phyloP scores from a whole-genome alignment of 1,140 invertebrate genomes.

The Calosoma granatense region DNA sequence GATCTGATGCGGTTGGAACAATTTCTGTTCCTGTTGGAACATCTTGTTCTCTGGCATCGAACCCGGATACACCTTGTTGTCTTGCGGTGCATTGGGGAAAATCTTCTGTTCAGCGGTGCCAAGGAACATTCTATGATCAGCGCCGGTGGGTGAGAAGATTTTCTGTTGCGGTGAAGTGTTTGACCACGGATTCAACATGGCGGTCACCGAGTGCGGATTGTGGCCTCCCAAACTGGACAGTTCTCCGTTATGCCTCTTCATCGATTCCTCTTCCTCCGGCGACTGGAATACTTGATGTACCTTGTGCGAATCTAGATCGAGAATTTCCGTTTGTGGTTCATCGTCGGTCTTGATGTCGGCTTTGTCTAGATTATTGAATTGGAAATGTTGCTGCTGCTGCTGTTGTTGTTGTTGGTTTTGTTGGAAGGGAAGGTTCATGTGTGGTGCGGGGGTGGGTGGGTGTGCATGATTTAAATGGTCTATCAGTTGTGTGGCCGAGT shows the following conservation, averaged over 20 bases:
- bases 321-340: constrained; percentile 64
- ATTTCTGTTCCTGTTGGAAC: constrained; percentile 40
- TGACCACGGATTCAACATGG: constrained; percentile 47
- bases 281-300: constrained; percentile 52
- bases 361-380: constrained; percentile 23
- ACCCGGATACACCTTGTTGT: constrained; percentile 31
- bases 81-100: constrained; percentile 24
- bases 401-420: constrained; percentile 35
- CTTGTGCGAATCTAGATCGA: constrained; percentile 82
- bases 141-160: neutral
- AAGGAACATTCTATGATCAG: constrained; percentile 27
- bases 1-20: constrained; percentile 42
- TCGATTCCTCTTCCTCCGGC: constrained; percentile 32
- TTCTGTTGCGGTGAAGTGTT: constrained; percentile 24
- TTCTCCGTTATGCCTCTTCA: constrained; percentile 21
- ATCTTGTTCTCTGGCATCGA: constrained; percentile 34
- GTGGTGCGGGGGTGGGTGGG: constrained; percentile 41
- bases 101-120: constrained; percentile 20
- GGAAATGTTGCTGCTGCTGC: constrained; percentile 29
- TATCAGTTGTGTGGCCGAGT: constrained; percentile 53
- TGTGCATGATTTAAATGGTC: constrained; percentile 63
- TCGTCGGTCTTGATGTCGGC: constrained; percentile 41
- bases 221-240: constrained; percentile 26
- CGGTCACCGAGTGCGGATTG: constrained; percentile 46
- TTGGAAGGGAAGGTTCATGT: constrained; percentile 25